phyloP scores from a whole-genome alignment of 2,113 vertebrate genomes.

The Odontesthes bonariensis region DNA sequence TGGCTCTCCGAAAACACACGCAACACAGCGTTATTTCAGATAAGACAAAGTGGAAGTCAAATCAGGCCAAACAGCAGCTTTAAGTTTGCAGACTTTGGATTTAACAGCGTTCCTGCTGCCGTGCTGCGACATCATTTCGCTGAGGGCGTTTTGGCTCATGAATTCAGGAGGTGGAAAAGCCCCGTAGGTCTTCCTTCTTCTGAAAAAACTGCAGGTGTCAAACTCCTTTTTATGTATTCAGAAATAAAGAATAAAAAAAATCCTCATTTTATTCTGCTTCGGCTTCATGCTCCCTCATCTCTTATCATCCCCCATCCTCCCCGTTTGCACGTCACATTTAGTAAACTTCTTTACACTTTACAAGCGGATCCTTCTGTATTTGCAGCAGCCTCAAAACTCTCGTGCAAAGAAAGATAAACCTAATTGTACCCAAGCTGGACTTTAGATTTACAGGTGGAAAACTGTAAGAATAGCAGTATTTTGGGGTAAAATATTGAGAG shows the following conservation, averaged over 20 bases:
- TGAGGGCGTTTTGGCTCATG: conserved; percentile 69
- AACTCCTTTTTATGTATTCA: conserved; percentile 33
- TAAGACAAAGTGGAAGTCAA: conserved; percentile 11
- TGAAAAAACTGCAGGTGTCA: conserved; percentile 18
- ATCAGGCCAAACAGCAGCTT: conserved; percentile 17
- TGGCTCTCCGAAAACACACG: not conserved
- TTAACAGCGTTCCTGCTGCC: conserved; percentile 35
- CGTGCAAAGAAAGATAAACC: too few species aligned
- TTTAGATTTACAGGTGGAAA: too few species aligned
- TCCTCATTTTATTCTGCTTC: not conserved
- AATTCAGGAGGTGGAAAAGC: conserved; percentile 72
- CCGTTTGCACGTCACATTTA: not conserved
- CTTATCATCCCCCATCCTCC: not conserved
- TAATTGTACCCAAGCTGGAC: too few species aligned
- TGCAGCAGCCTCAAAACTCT: not conserved
- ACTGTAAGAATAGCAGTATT: too few species aligned
- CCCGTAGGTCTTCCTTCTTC: conserved; percentile 66
- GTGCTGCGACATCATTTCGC: conserved; percentile 68
- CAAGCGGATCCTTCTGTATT: not conserved
- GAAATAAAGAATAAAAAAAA: not conserved
- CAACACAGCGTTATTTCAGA: not conserved
- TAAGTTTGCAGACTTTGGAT: conserved; percentile 25
- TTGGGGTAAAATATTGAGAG: too few species aligned
- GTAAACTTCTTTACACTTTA: not conserved
- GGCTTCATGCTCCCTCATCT: not conserved